Base-by-base conservation (phyloP, 1,140 invertebrate genomes). In the Caenorhabditis tropicalis region DNA sequence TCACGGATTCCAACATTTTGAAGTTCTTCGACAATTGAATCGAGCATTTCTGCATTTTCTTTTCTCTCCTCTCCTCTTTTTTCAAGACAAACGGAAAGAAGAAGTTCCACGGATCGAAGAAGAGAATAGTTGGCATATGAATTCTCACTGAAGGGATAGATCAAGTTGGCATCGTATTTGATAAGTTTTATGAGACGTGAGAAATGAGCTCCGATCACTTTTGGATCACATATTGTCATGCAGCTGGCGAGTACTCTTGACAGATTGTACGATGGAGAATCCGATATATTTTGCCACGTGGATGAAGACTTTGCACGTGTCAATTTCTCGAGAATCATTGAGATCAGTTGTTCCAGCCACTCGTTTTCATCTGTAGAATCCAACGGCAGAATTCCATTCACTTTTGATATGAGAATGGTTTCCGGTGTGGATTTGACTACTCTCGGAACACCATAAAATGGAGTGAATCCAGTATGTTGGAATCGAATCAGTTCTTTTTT, bases 1-100 rank as follows among this genome's bases (percentile, higher is more conserved):
- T 74, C 36, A 12, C 65, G 65, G n/a, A 74, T 74, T 24, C 65
- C 65, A 21, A 74, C 65, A 5, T 33, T 7, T 74, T 74, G 65
- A 46, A 74, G 65, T 12, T 74, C 65, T 9, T 74, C 1, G 7
- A 74, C 21, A 43, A 74, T 43, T 24, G 21, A 43, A 15, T 74
- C 65, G 9, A 74, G n/a, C 65, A 43, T 46, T 24, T 74, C 65
- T 0, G 4, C 4, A 43, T 46, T 46, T 19, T 74, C 65, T 21
- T 24, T 27, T 24, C 9, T 24, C 9, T 39, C 49, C 0, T 81
- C 29, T 24, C 83, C 46, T 53, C 48, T 29, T 36, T 43, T 43
- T 29, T 36, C 65, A 2, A 49, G 33, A 33, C 79, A 51, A 19
- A 51, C 79, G 16, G 51, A 51, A 31, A 51, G 79, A 29, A 81